phyloP scores from a whole-genome alignment of 1,140 invertebrate genomes.

The Paramacrobiotus metropolitanus region DNA sequence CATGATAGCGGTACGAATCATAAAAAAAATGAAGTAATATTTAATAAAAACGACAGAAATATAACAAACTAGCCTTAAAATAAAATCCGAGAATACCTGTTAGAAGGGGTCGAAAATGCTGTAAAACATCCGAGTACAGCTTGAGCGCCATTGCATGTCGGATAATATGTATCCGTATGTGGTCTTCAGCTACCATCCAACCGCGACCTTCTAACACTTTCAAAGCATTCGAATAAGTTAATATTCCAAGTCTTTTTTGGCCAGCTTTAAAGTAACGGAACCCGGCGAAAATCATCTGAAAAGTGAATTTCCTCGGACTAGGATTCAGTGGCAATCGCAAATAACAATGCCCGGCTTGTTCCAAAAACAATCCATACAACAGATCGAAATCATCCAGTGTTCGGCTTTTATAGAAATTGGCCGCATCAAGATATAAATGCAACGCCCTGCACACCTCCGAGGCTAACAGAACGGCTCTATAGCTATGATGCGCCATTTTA shows the following conservation, averaged over 20 bases:
- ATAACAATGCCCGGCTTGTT: constrained; percentile 85
- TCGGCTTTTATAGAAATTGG: constrained; percentile 74
- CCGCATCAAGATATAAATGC: constrained; percentile 57
- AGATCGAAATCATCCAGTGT: constrained; percentile 80
- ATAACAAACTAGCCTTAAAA: no score
- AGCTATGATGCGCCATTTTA: constrained; percentile 5
- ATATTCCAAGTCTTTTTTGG: constrained; percentile 61
- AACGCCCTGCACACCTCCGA: constrained; percentile 56
- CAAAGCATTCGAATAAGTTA: constrained; percentile 73
- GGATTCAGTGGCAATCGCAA: constrained; percentile 36
- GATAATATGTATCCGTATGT: constrained; percentile 77
- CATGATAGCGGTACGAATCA: no score
- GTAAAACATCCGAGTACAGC: constrained; percentile 42
- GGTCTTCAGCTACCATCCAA: constrained; percentile 76
- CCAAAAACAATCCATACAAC: constrained; percentile 51
- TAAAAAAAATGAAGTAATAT: no score
- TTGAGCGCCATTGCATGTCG: constrained; percentile 57
- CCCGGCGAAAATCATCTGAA: constrained; percentile 81
- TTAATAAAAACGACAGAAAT: no score
- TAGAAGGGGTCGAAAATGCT: constrained; percentile 51
- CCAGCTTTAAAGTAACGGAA: constrained; percentile 69
- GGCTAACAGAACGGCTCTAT: constrained; percentile 55
- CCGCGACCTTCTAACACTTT: constrained; percentile 45
- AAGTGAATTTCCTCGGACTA: constrained; percentile 81
- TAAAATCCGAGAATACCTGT: no score